These are phyloP conservation scores for Camponotus floridanus DNA, from an alignment of 1,140 invertebrate genomes.

Conservation along the genomic window DNA sequence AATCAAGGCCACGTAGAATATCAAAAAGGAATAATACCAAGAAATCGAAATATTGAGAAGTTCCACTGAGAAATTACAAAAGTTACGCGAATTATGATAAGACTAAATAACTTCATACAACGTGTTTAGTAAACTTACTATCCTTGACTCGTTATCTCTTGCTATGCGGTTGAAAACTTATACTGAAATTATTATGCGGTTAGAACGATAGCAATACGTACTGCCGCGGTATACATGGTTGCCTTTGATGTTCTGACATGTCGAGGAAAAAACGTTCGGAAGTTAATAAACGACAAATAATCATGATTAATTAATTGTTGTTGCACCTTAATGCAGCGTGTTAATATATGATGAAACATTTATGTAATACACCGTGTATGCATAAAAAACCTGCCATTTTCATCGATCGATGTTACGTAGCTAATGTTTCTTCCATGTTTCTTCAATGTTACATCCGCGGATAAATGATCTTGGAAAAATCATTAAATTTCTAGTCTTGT, in stretches of 20 bases:
- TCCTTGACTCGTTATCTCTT: constrained; percentile 41
- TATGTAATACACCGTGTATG: not conserved
- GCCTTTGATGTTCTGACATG: not conserved
- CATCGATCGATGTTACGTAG: not conserved
- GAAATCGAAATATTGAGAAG: not conserved
- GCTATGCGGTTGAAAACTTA: constrained; percentile 15
- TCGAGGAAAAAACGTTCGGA: not conserved
- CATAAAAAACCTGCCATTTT: constrained; percentile 28
- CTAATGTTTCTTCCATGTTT: constrained; percentile 24
- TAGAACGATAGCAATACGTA: constrained; percentile 11
- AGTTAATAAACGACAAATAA: not conserved
- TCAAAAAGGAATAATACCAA: not conserved
- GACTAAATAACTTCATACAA: not conserved
- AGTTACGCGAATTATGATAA: constrained; percentile 30
- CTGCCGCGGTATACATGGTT: not conserved
- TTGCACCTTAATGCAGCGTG: not conserved
- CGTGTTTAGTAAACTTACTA: not conserved
- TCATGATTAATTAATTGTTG: constrained; percentile 3
- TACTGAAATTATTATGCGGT: constrained; percentile 30
- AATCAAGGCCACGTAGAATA: not conserved
- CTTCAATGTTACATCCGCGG: not conserved
- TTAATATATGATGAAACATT: not conserved
- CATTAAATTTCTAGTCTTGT: not conserved
- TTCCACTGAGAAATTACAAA: not conserved
- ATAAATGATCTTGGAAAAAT: not conserved